Base-by-base conservation (phyloP, 35 echinoderm and acorn worm genomes). In the Lytechinus variegatus region DNA sequence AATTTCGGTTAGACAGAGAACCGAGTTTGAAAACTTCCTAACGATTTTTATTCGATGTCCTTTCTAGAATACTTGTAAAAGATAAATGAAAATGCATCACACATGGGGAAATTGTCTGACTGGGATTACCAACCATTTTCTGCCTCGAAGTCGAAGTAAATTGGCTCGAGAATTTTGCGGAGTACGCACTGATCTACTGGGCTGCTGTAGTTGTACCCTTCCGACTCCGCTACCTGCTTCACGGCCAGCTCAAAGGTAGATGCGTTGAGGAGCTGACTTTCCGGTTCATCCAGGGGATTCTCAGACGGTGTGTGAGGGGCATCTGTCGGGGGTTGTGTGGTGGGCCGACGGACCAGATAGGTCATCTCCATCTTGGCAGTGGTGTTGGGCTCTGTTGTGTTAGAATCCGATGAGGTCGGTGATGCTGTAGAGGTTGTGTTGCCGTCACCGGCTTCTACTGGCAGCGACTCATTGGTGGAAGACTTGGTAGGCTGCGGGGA, bases 101-200 rank as follows among this genome's bases (percentile, higher is more conserved):
- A 2, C 33, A 44, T 44, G 0, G 33, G 33, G 33, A 44, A 44
- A 44, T 44, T 44, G 33, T 44, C 2, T 44, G 33, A 44, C 33
- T 44, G 33, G 33, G 33, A 27, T 92, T 93, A 93, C 92, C 92
- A 27, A 44, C 92, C 92, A 93, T 93, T 57, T 27, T 57, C 92
- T 27, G 92, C 54, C n/a, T 93, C 92, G 11, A 57, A 57, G n/a
- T 93, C 53, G 4, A 93, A n/a, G 54, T 55, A 93, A 10, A 28
- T 57, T 13, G 92, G 92, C 92, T 93, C 92, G 11, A 54, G 9
- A 28, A 93, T 1, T 10, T 10, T n/a, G n/a, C 92, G 52, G 28
- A 57, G 9, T 11, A 10, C 5, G 53, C 92, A 93, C 11, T 93
- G 29, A 4, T 55, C 9, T 4, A 27, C 11, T 4, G 92, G 92